These are phyloP conservation scores for Diplazon laetatorius DNA, from an alignment of 2,888 invertebrate genomes.

Conservation along the genomic window DNA sequence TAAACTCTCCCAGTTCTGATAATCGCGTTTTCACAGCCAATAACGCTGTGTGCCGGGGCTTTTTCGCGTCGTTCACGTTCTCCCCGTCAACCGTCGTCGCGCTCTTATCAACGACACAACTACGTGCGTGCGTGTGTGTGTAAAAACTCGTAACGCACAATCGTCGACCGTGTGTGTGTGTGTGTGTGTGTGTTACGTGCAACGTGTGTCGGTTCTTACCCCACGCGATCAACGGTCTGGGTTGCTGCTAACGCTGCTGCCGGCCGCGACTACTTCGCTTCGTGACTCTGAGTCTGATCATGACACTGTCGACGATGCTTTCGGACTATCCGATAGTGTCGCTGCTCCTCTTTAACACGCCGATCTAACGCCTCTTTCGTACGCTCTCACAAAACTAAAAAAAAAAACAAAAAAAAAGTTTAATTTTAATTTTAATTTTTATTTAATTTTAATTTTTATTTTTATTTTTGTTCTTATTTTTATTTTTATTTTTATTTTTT, in stretches of 20 bases:
- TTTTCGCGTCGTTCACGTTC: too few relatives aligned
- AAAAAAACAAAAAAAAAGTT: too few relatives aligned
- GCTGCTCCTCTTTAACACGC: slow-evolving; percentile 57
- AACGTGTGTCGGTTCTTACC: neutral
- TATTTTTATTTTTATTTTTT: too few relatives aligned
- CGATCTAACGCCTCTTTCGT: slow-evolving; percentile 39
- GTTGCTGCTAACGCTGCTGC: too few relatives aligned
- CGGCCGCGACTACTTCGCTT: neutral
- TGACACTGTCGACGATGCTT: slow-evolving; percentile 29
- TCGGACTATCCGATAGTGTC: slow-evolving; percentile 36
- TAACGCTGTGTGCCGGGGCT: too few relatives aligned
- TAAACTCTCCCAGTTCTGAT: too few relatives aligned
- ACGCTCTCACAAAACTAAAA: slow-evolving; percentile 22
- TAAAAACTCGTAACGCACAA: neutral
- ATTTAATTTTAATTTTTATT: too few relatives aligned
- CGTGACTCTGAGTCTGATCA: slow-evolving; percentile 6
- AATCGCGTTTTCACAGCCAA: too few relatives aligned
- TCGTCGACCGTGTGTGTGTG: neutral
- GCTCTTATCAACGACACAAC: neutral
- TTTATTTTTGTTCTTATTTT: too few relatives aligned
- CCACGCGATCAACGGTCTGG: slow-evolving; percentile 8
- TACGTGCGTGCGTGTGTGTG: slow-evolving; percentile 1
- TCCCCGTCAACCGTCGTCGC: too few relatives aligned
- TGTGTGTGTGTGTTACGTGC: neutral
- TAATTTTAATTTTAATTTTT: too few relatives aligned